Conservation (phyloP, 2,888 invertebrate species). For the Temnothorax ravouxi region DNA sequence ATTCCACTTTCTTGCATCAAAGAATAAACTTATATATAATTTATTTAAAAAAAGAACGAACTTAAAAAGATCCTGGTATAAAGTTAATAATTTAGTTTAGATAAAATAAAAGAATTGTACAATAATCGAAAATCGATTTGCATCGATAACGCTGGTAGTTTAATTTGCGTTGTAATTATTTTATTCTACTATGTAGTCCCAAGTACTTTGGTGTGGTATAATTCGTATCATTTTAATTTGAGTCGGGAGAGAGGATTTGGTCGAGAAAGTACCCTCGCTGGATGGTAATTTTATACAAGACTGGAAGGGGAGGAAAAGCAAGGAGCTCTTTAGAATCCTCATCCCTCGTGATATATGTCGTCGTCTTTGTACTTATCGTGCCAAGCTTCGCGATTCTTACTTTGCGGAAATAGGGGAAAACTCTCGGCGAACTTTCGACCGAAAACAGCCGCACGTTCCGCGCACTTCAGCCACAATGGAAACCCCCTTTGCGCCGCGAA, state of each 20-base stretch:
- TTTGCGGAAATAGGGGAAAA: slow-evolving; percentile 27
- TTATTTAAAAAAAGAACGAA: background rate
- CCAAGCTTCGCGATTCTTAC: slow-evolving; percentile 17
- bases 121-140: background rate
- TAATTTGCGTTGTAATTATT: background rate
- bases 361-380: slow-evolving; percentile 4
- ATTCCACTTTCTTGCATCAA: slow-evolving; percentile 1
- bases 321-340: slow-evolving; percentile 4
- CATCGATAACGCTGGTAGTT: background rate
- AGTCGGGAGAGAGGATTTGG: background rate
- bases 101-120: background rate
- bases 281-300: slow-evolving; percentile 31
- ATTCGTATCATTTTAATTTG: background rate
- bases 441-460: background rate
- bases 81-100: background rate
- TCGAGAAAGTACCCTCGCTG: background rate
- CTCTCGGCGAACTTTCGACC: slow-evolving; percentile 39
- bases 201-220: background rate
- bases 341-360: background rate
- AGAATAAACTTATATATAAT: background rate
- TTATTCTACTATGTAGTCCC: background rate
- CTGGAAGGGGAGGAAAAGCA: background rate
- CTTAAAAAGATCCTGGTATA: background rate
- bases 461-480: slow-evolving; percentile 18
- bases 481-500: background rate